Evolutionary conservation across 2,113 vertebrate genomes (phyloP).

Genomic region (Ammodramus savannarum): DNA sequence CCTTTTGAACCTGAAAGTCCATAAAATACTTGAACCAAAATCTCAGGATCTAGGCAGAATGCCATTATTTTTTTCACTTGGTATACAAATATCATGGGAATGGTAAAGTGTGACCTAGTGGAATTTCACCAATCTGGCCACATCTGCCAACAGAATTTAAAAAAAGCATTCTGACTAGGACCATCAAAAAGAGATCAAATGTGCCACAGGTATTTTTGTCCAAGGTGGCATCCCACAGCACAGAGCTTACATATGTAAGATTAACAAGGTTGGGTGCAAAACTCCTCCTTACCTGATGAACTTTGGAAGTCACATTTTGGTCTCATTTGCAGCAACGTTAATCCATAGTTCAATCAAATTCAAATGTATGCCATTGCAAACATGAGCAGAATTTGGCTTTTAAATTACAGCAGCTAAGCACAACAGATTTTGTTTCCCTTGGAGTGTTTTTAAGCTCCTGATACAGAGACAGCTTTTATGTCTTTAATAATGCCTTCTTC

Average conservation of each 20-base stretch:
- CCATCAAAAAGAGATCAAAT: neutral
- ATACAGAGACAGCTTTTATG: constrained; percentile 37
- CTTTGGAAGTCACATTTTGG: constrained; percentile 6
- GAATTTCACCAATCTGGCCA: neutral
- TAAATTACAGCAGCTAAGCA: constrained; percentile 21
- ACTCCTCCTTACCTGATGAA: neutral
- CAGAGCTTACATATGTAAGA: neutral
- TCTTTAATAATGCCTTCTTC: constrained; percentile 16
- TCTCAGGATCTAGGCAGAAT: neutral
- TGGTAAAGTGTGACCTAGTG: neutral
- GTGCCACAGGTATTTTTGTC: neutral
- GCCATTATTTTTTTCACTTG: neutral
- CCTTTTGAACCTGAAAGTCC: constrained; percentile 11
- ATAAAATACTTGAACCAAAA: neutral
- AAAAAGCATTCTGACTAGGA: neutral
- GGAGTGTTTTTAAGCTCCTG: constrained; percentile 39
- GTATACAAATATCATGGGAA: neutral
- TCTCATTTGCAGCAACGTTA: neutral
- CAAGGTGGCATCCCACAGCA: neutral
- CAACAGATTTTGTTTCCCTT: constrained; percentile 43
- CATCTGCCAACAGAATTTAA: neutral
- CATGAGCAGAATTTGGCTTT: neutral
- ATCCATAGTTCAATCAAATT: constrained; percentile 43
- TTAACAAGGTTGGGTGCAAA: neutral
- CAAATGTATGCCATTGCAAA: constrained; percentile 32